phyloP scores from a whole-genome alignment of 1,140 invertebrate species.

The Drosophila quadrilineata region DNA sequence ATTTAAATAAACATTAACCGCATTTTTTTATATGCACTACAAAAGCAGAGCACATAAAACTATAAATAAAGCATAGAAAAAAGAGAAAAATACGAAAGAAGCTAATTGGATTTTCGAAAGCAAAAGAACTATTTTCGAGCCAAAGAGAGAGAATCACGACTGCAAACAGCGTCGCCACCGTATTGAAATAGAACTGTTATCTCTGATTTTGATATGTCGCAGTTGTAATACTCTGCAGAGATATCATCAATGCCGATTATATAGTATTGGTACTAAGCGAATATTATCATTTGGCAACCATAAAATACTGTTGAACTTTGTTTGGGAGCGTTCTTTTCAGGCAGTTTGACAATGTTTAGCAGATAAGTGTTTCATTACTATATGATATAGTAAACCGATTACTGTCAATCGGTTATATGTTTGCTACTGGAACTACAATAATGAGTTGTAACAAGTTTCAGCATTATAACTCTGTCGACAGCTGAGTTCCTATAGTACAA shows the following conservation, averaged over 20 bases:
- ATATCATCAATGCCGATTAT: not conserved
- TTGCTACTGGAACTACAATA: not conserved
- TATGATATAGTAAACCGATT: not conserved
- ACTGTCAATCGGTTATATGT: not conserved
- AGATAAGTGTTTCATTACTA: not conserved
- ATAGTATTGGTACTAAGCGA: no score
- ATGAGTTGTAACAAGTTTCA: not conserved
- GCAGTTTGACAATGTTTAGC: no score
- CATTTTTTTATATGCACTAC: constrained; percentile 33
- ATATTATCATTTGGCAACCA: no score
- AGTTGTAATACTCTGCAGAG: not conserved
- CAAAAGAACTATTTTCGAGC: constrained; percentile 8
- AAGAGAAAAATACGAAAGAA: constrained; percentile 33
- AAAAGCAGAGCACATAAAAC: constrained; percentile 29
- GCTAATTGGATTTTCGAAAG: constrained; percentile 63
- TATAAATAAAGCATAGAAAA: constrained; percentile 56
- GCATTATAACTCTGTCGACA: not conserved
- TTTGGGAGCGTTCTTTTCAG: no score
- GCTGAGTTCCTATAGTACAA: not conserved
- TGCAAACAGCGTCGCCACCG: no score
- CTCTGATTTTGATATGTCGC: not conserved
- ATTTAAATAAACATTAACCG: constrained; percentile 38
- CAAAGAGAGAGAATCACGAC: constrained; percentile 6
- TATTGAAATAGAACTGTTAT: not conserved
- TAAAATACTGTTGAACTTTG: no score